A percentile compares a stretch with the other conserved stretches of the same genome.
Evolutionary conservation across 2,113 vertebrate species (phyloP).

Genomic region (Pitta sordida): DNA sequence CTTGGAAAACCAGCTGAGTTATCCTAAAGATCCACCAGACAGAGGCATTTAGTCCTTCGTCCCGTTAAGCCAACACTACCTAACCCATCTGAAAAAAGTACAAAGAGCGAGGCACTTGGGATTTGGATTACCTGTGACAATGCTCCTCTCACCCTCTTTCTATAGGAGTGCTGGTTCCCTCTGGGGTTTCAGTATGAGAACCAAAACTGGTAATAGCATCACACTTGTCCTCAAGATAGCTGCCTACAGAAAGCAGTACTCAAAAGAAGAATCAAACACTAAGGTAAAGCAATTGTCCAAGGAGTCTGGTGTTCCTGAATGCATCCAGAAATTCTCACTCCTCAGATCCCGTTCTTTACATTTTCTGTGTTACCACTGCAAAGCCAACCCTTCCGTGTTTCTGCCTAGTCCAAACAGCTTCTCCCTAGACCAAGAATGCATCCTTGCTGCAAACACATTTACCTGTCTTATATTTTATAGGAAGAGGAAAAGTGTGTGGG

Average conservation of each 20-base stretch:
- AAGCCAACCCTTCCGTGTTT: neutral
- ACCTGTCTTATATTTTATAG: neutral
- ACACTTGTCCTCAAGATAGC: neutral
- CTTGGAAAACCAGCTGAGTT: neutral
- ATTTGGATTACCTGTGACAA: neutral
- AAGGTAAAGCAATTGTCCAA: neutral
- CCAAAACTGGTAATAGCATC: neutral
- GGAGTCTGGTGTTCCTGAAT: neutral
- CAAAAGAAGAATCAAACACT: accelerated
- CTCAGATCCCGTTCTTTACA: neutral
- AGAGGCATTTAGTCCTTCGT: neutral
- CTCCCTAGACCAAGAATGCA: neutral
- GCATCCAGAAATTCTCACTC: neutral
- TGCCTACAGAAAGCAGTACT: neutral
- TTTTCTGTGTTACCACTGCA: neutral
- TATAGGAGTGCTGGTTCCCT: neutral
- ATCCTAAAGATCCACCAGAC: neutral
- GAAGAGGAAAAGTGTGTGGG: accelerated
- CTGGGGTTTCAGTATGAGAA: neutral
- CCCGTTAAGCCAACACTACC: neutral
- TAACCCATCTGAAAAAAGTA: accelerated
- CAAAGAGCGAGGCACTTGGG: neutral
- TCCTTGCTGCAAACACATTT: neutral
- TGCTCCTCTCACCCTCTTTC: neutral
- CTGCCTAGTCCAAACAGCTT: neutral